phyloP scores from a whole-genome alignment of 2,113 vertebrate species.

The Ceyx margarethae region DNA sequence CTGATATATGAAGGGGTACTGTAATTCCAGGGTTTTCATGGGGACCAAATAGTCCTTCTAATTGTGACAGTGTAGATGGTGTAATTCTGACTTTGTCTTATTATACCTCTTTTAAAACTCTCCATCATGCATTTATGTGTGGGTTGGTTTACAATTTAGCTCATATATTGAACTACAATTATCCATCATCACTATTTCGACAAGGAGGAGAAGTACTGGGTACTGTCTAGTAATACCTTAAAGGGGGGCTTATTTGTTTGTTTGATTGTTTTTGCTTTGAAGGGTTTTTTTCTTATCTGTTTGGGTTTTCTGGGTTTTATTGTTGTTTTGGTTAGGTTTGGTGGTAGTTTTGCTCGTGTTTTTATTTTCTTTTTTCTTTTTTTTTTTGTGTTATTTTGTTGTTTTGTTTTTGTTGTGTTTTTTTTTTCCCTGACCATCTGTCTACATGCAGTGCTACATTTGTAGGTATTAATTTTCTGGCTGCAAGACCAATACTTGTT shows the following conservation, averaged over 20 bases:
- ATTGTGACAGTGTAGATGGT: neutral
- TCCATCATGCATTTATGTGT: neutral
- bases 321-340: neutral
- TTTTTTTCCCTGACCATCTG: neutral
- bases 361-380: no score
- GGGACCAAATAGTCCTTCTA: neutral
- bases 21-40: neutral
- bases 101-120: neutral
- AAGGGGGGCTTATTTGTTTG: neutral
- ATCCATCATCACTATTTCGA: neutral
- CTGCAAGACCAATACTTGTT: neutral
- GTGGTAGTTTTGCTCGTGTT: no score
- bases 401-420: no score
- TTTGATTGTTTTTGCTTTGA: neutral
- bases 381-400: no score
- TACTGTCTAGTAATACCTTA: neutral
- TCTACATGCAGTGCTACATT: neutral
- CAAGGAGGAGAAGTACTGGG: neutral
- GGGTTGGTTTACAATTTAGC: neutral
- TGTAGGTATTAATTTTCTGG: neutral
- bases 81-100: neutral
- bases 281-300: no score
- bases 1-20: neutral
- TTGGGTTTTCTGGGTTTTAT: no score
- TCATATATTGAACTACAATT: neutral